phyloP scores from a whole-genome alignment of 2,888 invertebrate genomes.

The Papilio elwesi region DNA sequence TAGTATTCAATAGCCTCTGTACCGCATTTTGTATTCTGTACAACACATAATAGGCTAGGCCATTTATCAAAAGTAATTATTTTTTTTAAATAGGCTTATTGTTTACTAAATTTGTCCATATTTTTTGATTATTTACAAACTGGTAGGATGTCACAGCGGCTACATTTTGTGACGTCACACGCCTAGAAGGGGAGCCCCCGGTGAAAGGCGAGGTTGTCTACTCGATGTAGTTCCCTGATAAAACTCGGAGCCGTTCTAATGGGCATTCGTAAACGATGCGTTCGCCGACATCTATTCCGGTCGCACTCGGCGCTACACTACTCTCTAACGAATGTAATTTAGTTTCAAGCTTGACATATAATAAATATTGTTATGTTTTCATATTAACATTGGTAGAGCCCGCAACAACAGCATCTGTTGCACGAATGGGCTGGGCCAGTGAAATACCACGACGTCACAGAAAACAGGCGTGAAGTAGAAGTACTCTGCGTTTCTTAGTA shows the following conservation, averaged over 20 bases:
- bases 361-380: not conserved
- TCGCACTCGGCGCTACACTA: not conserved
- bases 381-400: not conserved
- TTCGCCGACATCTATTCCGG: slow-evolving; percentile 63
- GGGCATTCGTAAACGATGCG: slow-evolving; percentile 71
- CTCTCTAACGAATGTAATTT: slow-evolving; percentile 25
- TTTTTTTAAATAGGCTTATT: too few species aligned
- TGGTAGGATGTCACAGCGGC: not conserved
- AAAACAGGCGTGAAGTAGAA: too few species aligned
- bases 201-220: slow-evolving; percentile 57
- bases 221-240: slow-evolving; percentile 62
- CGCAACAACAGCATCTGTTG: too few species aligned
- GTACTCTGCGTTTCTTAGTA: too few species aligned
- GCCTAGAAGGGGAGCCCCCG: slow-evolving; percentile 39
- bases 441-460: too few species aligned
- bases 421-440: too few species aligned
- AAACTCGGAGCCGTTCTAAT: slow-evolving; percentile 66
- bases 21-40: too few species aligned
- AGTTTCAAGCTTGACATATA: not conserved
- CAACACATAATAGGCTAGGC: too few species aligned
- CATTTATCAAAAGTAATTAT: too few species aligned
- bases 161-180: not conserved
- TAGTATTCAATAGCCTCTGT: too few species aligned
- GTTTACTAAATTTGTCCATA: too few species aligned
- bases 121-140: too few species aligned